Base-by-base conservation (phyloP, 2,113 vertebrate genomes). In the Hippocampus guttulatus region DNA sequence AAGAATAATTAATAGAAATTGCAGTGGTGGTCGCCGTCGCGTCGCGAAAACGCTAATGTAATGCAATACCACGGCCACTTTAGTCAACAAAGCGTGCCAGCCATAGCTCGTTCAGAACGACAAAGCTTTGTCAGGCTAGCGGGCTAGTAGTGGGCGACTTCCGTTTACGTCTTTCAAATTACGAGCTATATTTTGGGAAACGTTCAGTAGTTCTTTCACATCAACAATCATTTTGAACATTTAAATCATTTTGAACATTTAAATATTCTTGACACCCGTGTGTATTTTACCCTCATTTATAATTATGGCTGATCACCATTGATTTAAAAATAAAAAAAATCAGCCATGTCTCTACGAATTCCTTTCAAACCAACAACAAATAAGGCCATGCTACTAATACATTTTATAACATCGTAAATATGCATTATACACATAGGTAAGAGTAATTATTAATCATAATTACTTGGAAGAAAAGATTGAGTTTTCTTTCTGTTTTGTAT, bases 51-150 rank as follows among this genome's bases (percentile, higher is more conserved):
- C 49, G 5, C 43, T 20, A 62, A 14, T 23, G 60, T 1, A n/a
- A 60, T 73, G 16, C 6, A 30, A 71, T 62, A 82, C 77, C 77
- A 21, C 68, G 33, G 30, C 15, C 72, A 81, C 78, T 81, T 87
- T 73, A 79, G 69, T 74, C 77, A 87, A 88, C 85, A 89, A 90
- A 89, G 87, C 85, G 76, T 80, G 41, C 33, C 58, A 61, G 58
- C 67, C 84, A 85, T 84, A 51, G 68, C 79, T 84, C 67, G 60
- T 30, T 71, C 3, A 52, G 79, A 75, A 20, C 74, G 6, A 65
- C 43, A 6, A 23, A 38, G 47, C 61, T 5, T 12, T 10, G 40
- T 73, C 60, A 74, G 79, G 33, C 23, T 12, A 40, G 23, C 23
- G 14, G 23, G 18, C 8, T 8, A 43, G 16, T 8, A 61, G 3